phyloP scores from a whole-genome alignment of 2,113 vertebrate genomes.

The Rattus norvegicus region DNA sequence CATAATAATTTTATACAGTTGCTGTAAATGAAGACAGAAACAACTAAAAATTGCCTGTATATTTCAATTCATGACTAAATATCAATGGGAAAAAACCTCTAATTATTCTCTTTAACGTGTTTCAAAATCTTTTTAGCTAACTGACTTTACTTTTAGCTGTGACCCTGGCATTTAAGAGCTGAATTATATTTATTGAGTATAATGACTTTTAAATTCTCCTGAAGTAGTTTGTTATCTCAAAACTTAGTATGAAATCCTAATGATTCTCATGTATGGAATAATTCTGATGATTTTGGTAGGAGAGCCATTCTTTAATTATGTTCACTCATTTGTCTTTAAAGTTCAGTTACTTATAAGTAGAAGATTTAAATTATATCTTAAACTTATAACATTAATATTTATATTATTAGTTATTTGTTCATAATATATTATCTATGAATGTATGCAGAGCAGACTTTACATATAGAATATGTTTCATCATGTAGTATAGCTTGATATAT shows the following conservation, averaged over 20 bases:
- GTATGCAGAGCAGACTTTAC: neutral
- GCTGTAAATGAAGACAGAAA: no score
- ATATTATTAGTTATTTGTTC: neutral
- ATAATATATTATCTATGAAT: neutral
- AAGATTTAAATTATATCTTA: no score
- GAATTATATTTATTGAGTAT: neutral
- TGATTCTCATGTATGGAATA: neutral
- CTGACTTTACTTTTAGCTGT: neutral
- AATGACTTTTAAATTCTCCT: neutral
- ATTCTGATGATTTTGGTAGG: neutral
- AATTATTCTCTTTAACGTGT: neutral
- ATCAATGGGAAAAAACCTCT: neutral
- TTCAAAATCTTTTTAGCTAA: neutral
- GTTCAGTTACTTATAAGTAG: neutral
- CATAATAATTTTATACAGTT: neutral
- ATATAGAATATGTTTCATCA: neutral
- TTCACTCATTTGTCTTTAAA: neutral
- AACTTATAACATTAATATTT: neutral
- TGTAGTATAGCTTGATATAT: neutral
- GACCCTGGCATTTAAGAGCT: neutral
- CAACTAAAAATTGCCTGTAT: neutral
- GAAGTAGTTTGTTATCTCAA: neutral
- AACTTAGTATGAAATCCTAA: neutral
- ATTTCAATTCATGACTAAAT: conserved; percentile 22
- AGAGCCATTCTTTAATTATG: neutral